Evolutionary conservation across 2,888 invertebrate genomes (phyloP), one percentile per base, ranked within the genome.

Genomic region (Clivina fossor): DNA sequence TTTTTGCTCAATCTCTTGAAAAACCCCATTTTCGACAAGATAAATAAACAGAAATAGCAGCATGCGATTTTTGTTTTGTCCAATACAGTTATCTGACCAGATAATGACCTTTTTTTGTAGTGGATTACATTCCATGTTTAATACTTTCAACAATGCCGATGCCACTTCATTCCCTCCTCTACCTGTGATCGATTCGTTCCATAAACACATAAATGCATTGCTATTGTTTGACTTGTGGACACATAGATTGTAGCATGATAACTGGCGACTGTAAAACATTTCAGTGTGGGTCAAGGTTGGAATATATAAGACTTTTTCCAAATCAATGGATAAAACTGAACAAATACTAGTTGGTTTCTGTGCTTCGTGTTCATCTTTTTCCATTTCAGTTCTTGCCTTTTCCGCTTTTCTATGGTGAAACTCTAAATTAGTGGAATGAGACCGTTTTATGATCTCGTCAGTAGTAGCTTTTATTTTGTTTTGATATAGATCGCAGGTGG

Each of bases 241-340:
- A 22, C 61, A 58, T 13, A 65, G 53, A 53, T 65, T 66, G 54
- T 64, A 66, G 26, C 59, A 60, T 32, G 63, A 63, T 15, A 65
- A 55, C 53, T 65, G 64, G 9, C 65, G 55, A 8, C 43, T 56
- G 57, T 67, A 67, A 54, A 64, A 68, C 57, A 65, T 64, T 41
- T 61, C 56, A n/a, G 55, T 54, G 51, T 63, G 65, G 16, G 64
- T 65, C 30, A 68, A 58, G 9, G 62, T 65, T 11, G 64, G 66
- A 11, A 61, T 56, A 24, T 61, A 61, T 11, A 65, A 37, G 11
- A 64, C 64, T 56, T 66, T 63, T 53, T 66, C 60, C 35, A 66
- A 54, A 57, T 66, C 64, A 48, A 66, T 60, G 13, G 57, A 41
- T 11, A 60, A 24, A 9, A 41, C 56, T 41, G 59, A 57, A 24